Evolutionary conservation across 2,797 vertebrate genomes (phyloP), one percentile per base, ranked within the genome.

Genomic region (Percopsis omiscomaycus): DNA sequence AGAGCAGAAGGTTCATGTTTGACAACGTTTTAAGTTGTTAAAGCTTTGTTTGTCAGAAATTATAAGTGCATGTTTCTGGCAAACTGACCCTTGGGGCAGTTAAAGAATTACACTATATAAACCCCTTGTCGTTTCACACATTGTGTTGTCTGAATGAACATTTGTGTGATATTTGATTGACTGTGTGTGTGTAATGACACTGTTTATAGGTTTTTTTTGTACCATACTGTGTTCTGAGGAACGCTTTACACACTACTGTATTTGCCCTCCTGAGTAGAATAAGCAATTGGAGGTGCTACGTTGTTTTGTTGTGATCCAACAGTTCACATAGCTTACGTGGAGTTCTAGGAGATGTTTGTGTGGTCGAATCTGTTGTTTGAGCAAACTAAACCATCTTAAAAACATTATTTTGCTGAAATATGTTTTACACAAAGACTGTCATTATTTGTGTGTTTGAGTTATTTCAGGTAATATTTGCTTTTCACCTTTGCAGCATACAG

Each of bases 341-440:
- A 37, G 32, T 37, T 37, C 32, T 37, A 57, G 13, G 10, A 42
- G 30, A 44, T 84, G 84, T 90, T 86, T 82, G 71, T 91, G 89
- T 93, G 86, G 85, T 91, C 83, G 90, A 84, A 91, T 84, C 76
- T 74, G 71, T 79, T 85, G 84, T 89, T 88, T 91, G 70, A 86
- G 78, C 78, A 82, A 84, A 71, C 69, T 59, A 61, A 78, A 83
- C 32, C 32, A 37, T 37, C 32, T 37, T 37, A 5, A 37, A 37
- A 37, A 37, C 32, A 37, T 6, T 37, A 4, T 5, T 37, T 37
- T 37, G 32, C 32, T 37, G 32, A 37, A 37, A 37, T 22, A 22
- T 37, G 32, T 37, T 37, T 37, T 37, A 37, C 32, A 6, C 5
- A 37, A 37, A 37, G 6, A 37, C 22, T 37, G 3, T 37, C 6